phyloP scores from a whole-genome alignment of 2,113 vertebrate genomes.

The Toxostoma redivivum region DNA sequence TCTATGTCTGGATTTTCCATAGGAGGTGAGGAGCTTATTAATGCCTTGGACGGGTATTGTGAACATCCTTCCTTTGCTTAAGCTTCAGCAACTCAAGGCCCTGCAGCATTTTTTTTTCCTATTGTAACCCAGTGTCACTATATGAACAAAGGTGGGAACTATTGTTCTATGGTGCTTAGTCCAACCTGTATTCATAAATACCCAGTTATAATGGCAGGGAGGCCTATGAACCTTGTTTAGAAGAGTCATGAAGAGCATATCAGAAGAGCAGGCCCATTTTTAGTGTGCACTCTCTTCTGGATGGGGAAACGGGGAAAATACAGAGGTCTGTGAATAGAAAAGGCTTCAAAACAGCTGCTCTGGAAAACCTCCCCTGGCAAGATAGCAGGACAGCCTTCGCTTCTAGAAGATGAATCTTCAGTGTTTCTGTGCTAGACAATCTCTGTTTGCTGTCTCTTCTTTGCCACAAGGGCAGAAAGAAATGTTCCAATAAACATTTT shows the following conservation, averaged over 20 bases:
- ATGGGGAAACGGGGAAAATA: not conserved
- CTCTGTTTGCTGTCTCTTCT: not conserved
- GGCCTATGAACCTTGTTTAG: not conserved
- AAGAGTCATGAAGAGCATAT: not conserved
- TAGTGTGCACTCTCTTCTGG: accelerated
- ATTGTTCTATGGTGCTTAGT: not conserved
- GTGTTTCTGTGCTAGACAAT: not conserved
- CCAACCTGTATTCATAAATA: not conserved
- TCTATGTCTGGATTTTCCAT: not conserved
- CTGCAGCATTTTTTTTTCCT: not conserved
- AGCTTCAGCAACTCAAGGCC: not conserved
- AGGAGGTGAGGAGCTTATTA: not conserved
- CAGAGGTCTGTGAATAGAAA: not conserved
- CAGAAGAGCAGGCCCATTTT: not conserved
- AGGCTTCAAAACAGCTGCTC: not conserved
- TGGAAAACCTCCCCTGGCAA: not conserved
- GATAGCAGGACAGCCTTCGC: not conserved
- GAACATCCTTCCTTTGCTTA: constrained; percentile 19
- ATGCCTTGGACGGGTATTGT: not conserved
- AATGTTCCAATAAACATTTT: not conserved
- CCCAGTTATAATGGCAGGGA: not conserved
- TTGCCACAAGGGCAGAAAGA: not conserved
- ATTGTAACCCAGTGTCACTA: not conserved
- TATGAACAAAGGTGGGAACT: not conserved
- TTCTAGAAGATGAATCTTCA: not conserved